Evolutionary conservation across 2,888 invertebrate species (phyloP), one percentile per base, ranked within the genome.

Genomic region (Diadegma fenestrale): DNA sequence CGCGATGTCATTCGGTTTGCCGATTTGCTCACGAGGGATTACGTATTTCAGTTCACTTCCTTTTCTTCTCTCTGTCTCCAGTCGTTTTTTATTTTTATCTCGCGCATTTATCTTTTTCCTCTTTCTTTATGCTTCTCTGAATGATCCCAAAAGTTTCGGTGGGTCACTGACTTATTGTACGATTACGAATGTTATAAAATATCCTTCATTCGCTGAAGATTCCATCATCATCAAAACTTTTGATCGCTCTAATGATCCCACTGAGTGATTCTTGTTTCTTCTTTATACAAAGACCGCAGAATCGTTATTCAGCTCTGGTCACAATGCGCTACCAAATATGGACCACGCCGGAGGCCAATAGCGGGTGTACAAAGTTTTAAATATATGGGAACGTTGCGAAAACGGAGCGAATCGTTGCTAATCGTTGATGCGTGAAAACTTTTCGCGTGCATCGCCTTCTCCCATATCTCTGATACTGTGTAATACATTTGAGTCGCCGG

Each of bases 371-470:
- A 51, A 26, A 45, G n/a, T 37, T 17, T n/a, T 41, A 37, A 63
- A 75, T 48, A 63, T 79, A 86, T 75, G 73, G 75, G 43, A 80
- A 83, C 86, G 85, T 86, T 79, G 79, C 43, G 69, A 84, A 84
- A 82, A 63, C 54, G 63, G 82, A 79, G 76, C 58, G 72, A 80
- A 77, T 77, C 64, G 71, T 71, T 68, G 14, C 45, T 54, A 80
- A 82, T 84, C 85, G 82, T 17, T 80, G 73, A 54, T 87, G 87
- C 89, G 86, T 87, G 76, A 87, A 87, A 77, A 71, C 43, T 48
- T 54, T 43, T 30, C 30, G 51, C 51, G 41, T 69, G 66, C 26
- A 61, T 33, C 37, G 51, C 19, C 37, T 30, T 14, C 58, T 43
- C 54, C 61, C 61, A 77, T 58, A 72, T 80, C 19, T 69, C 61